Percentiles rank a stretch among this genome's conserved stretches.
phyloP scores from a whole-genome alignment of 2,797 vertebrate genomes.

The Falco cherrug region DNA sequence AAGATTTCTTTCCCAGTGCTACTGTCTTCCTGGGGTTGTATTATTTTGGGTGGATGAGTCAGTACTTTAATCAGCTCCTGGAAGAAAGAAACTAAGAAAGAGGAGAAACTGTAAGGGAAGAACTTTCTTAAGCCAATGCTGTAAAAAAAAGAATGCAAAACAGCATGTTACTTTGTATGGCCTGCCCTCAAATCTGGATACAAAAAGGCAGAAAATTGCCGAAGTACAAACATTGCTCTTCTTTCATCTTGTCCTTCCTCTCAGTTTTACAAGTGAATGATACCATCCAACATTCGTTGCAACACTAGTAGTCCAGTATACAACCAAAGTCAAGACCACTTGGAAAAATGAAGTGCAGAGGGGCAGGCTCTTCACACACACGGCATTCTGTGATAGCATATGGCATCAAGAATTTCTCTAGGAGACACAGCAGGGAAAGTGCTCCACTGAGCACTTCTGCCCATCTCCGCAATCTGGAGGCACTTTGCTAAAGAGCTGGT shows the following conservation, averaged over 20 bases:
- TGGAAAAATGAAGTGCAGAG: background rate
- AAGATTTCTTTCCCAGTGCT: background rate
- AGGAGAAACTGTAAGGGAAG: background rate
- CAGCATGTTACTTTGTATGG: background rate
- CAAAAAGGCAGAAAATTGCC: background rate
- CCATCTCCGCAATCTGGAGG: background rate
- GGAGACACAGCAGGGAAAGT: background rate
- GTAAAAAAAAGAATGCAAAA: background rate
- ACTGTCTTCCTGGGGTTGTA: background rate
- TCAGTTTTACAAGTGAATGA: background rate
- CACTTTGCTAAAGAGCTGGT: background rate
- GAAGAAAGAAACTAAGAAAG: slow-evolving; percentile 8
- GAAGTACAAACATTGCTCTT: background rate
- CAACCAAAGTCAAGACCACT: background rate
- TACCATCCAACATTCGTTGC: background rate
- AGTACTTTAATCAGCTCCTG: background rate
- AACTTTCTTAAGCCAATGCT: background rate
- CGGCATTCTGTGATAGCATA: background rate
- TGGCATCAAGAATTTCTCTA: background rate
- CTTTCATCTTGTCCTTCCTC: background rate
- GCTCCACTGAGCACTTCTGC: accelerated
- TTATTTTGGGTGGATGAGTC: slow-evolving; percentile 10
- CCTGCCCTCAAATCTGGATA: background rate
- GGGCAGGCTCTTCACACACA: background rate
- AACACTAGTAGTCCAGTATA: background rate